These are phyloP conservation scores for Habroteleia sp. DNA, from an alignment of 2,888 invertebrate genomes.

Conservation along the genomic window DNA sequence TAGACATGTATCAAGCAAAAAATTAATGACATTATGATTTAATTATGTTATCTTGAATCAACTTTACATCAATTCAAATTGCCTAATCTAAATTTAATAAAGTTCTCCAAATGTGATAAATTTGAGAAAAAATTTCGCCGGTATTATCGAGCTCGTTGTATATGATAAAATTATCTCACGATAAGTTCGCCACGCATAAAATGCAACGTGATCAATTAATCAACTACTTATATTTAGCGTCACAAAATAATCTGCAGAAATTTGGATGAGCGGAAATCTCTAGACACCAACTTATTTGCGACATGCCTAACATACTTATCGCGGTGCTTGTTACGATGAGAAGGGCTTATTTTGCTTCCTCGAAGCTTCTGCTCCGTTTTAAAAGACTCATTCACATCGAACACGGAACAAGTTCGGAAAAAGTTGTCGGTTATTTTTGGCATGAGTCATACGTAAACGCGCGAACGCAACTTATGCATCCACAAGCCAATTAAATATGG, in stretches of 20 bases:
- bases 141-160: no score
- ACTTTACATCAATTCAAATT: no score
- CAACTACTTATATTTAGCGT: no score
- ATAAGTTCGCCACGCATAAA: no score
- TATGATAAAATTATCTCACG: no score
- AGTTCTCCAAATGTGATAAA: no score
- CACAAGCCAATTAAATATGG: constrained; percentile 38
- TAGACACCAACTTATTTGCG: neutral
- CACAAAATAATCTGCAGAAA: neutral
- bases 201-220: no score
- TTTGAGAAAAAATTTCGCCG: no score
- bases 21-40: no score
- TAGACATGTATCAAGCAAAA: no score
- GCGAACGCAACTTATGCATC: constrained; percentile 22
- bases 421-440: constrained; percentile 37
- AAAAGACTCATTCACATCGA: constrained; percentile 23
- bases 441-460: constrained; percentile 28
- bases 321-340: neutral
- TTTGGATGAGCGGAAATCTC: neutral
- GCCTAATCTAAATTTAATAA: no score
- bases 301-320: neutral
- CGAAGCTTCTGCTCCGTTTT: constrained; percentile 14
- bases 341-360: constrained; percentile 6
- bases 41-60: no score
- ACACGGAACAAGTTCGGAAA: constrained; percentile 43